These are phyloP conservation scores for Macaca fascicularis DNA, from an alignment of 2,113 vertebrate species.

Conservation along the genomic window T2T-MFA8v1.1 NC_088391.1:26980001-26980500, in stretches of 20 bases:
- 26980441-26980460: background rate
- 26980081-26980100: conserved; percentile 8
- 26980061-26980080: background rate
- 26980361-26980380: conserved; percentile 17
- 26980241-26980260: background rate
- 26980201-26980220: background rate
- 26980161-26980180: background rate
- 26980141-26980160: background rate
- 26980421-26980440: background rate
- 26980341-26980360: background rate
- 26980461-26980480: background rate
- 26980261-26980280: background rate
- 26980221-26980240: background rate
- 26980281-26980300: background rate
- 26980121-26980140: background rate
- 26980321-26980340: background rate
- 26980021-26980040: background rate
- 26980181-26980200: background rate
- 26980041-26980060: background rate
- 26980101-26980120: background rate
- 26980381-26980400: background rate
- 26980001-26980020: background rate
- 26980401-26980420: background rate
- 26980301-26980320: background rate
- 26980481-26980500: background rate